phyloP scores from a whole-genome alignment of 2,797 vertebrate genomes.

The Cyprinella venusta region DNA sequence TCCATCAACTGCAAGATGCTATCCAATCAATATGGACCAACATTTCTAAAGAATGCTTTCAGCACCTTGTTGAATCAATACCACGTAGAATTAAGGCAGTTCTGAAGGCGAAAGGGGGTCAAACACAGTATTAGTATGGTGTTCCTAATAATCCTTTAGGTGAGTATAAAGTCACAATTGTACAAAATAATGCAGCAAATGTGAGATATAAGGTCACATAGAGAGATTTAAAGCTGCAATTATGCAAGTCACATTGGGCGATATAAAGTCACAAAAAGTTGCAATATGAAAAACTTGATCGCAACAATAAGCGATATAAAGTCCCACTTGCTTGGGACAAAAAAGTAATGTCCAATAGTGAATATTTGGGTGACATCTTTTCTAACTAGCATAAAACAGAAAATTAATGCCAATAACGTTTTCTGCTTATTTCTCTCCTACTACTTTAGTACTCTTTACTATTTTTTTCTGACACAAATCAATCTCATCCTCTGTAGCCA shows the following conservation, averaged over 20 bases:
- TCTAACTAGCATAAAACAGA: not conserved
- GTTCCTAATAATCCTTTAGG: too few relatives aligned
- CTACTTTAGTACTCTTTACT: not conserved
- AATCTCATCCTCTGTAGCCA: not conserved
- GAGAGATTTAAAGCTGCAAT: not conserved
- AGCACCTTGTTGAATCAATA: too few relatives aligned
- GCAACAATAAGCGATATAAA: not conserved
- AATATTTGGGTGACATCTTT: not conserved
- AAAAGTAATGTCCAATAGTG: not conserved
- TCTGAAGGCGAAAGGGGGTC: too few relatives aligned
- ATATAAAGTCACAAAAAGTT: not conserved
- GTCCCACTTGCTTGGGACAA: not conserved
- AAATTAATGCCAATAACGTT: not conserved
- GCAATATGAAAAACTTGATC: not conserved
- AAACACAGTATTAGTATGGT: too few relatives aligned
- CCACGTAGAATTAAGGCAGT: too few relatives aligned
- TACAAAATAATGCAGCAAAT: not conserved
- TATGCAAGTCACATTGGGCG: not conserved
- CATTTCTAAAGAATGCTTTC: too few relatives aligned
- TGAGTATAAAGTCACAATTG: not conserved
- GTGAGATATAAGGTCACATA: not conserved
- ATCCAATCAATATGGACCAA: too few relatives aligned
- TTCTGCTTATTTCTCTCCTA: slow-evolving; percentile 1
- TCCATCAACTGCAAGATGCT: too few relatives aligned
- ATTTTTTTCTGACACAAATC: not conserved